Evolutionary conservation across 2,113 vertebrate genomes (phyloP).

Genomic region (Sakesphorus luctuosus): DNA sequence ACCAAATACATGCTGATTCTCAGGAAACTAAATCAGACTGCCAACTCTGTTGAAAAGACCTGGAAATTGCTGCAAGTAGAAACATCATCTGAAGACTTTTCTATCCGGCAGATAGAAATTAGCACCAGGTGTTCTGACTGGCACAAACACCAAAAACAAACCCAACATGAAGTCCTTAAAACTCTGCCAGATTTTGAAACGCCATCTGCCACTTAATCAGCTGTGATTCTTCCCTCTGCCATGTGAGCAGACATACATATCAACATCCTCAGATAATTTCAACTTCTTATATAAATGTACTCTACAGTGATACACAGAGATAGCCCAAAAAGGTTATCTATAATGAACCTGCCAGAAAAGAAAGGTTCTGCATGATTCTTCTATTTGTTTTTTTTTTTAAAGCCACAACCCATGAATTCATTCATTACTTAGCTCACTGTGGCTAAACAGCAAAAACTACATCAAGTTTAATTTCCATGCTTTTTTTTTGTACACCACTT

Average conservation of each 20-base stretch:
- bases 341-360: background rate
- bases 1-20: background rate
- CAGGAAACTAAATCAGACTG: background rate
- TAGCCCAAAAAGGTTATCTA: background rate
- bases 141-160: background rate
- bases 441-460: background rate
- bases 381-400: background rate
- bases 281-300: background rate
- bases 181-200: background rate
- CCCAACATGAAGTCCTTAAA: background rate
- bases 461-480: background rate
- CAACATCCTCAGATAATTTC: background rate
- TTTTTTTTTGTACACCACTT: background rate
- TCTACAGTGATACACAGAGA: background rate
- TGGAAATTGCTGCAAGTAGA: background rate
- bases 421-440: background rate
- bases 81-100: background rate
- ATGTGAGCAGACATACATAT: background rate
- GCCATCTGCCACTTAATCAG: constrained; percentile 50
- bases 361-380: background rate
- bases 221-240: background rate
- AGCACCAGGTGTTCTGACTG: constrained; percentile 18
- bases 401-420: background rate
- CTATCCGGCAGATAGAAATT: background rate
- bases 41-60: background rate